Evolutionary conservation across 2,888 invertebrate species (phyloP), one percentile per base, ranked within the genome.

Genomic region (Saturnia pavonia): DNA sequence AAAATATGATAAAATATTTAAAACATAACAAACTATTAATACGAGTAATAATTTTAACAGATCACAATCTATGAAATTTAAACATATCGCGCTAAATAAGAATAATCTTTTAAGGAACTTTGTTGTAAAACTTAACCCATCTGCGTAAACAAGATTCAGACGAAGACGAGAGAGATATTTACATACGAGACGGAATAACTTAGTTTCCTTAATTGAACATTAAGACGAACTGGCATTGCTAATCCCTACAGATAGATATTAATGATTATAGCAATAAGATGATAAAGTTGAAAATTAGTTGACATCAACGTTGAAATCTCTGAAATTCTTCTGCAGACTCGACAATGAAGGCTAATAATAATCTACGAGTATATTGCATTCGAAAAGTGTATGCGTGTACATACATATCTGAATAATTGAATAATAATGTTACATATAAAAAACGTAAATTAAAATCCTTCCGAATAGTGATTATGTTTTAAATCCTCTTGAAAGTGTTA

Each of bases 111-210:
- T 60, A 60, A 27, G 57, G 57, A 60, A 60, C 25, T 27, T 14
- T 60, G 27, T 60, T 60, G 6, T 60, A 27, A 60, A 25, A 60
- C 16, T 27, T 14, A 27, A 60, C 12, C 57, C 57, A 60, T 27
- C 57, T 60, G 57, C 16, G 57, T 60, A 60, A 60, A 60, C 57
- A 60, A 60, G 57, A 60, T n/a, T 54, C 54, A 22, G 11, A 54
- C 54, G 22, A 54, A 54, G 22, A 54, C 54, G 54, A 8, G 54
- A 54, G 22, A 54, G 7, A 22, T 22, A 54, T n/a, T 7, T 14
- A 27, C 25, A 25, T 57, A 57, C 27, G 19, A 11, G 1, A 19
- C 19, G 14, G 27, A 60, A 60, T 60, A 27, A 25, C 27, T 60
- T 14, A 4, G 27, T 27, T 60, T 60, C 27, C 57, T 27, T 60